Evolutionary conservation across 2,113 vertebrate genomes (phyloP).

Genomic region (Rattus rattus): DNA sequence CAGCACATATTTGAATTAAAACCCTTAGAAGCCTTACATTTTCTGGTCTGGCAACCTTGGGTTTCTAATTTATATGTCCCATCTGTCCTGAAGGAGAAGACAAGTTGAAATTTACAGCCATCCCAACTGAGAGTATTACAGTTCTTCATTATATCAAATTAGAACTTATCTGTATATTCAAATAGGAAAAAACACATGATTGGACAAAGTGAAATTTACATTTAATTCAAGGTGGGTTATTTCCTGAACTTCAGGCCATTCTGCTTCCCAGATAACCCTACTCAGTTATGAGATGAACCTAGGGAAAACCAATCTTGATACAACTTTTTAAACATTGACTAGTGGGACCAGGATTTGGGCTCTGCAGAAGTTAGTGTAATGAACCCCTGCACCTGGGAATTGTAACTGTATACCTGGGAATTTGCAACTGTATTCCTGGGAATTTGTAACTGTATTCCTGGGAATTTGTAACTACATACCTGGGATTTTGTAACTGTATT

Average conservation of each 20-base stretch:
- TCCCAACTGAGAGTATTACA: conserved; percentile 57
- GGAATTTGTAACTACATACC: not conserved
- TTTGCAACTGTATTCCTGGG: not conserved
- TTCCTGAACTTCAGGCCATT: not conserved
- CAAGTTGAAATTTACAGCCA: conserved; percentile 71
- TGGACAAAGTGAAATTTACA: conserved; percentile 56
- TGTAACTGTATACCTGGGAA: not conserved
- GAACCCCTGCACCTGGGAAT: not conserved
- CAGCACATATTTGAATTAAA: conserved; percentile 68
- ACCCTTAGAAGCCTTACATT: conserved; percentile 64
- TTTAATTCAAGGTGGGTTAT: conserved; percentile 22
- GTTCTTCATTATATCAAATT: conserved; percentile 72
- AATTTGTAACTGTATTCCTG: not conserved
- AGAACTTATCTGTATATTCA: conserved; percentile 71
- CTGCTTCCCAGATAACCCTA: not conserved
- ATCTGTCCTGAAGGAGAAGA: conserved; percentile 57
- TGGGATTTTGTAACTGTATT: not conserved
- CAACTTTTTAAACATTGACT: not conserved
- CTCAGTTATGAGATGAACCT: not conserved
- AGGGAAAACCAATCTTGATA: not conserved
- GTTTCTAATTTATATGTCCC: conserved; percentile 67
- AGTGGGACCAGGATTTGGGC: not conserved
- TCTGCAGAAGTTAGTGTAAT: not conserved
- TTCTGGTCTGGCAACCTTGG: conserved; percentile 63
- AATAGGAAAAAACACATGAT: conserved; percentile 18